These are phyloP conservation scores for Muntiacus reevesi DNA, from an alignment of 2,113 vertebrate species.

Conservation along the genomic window DNA sequence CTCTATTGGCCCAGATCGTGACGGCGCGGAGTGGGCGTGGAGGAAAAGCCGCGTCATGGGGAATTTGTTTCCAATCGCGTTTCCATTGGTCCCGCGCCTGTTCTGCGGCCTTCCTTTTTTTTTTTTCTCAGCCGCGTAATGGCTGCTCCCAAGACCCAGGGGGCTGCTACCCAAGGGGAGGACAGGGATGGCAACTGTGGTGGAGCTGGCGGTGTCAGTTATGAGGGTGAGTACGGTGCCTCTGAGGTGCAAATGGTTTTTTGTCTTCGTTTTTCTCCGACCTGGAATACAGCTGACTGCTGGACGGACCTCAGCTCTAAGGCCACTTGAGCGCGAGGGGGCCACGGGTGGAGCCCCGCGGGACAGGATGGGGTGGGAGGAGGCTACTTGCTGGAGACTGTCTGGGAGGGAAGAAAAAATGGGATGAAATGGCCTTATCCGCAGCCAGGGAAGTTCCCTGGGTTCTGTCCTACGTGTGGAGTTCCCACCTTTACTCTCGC, in stretches of 20 bases:
- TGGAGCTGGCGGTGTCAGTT: background rate
- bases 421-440: background rate
- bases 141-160: slow-evolving; percentile 37
- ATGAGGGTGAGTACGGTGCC: slow-evolving; percentile 51
- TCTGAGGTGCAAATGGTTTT: background rate
- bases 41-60: background rate
- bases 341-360: background rate
- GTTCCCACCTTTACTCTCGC: background rate
- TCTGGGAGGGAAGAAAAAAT: no score
- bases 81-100: background rate
- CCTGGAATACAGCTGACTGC: background rate
- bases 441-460: no score
- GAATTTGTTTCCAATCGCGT: background rate
- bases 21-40: background rate
- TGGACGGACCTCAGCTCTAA: background rate
- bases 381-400: no score
- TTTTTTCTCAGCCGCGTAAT: background rate
- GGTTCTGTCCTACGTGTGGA: background rate
- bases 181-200: no score
- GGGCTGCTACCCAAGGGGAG: background rate
- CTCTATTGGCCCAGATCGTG: background rate
- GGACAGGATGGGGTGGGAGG: background rate
- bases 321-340: background rate
- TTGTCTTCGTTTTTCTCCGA: background rate
- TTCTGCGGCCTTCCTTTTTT: background rate